Evolutionary conservation across 2,888 invertebrate species (phyloP).

Genomic region (Agrochola circellaris): DNA sequence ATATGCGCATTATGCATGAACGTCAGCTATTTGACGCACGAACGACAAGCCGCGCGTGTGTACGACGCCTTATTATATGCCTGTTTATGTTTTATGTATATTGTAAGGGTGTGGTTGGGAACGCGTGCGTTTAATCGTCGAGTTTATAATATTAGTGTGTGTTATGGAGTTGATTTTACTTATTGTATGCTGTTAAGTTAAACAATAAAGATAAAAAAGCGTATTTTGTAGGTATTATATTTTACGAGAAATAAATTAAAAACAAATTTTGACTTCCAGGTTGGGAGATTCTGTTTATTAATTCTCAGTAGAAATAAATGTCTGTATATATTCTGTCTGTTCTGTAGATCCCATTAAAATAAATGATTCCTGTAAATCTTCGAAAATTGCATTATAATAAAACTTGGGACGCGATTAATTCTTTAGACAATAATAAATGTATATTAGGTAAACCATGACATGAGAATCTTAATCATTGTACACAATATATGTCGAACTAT

Average conservation of each 20-base stretch:
- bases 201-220: background rate
- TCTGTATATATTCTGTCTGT: no score
- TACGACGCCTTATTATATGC: slow-evolving; percentile 55
- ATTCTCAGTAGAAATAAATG: background rate
- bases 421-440: no score
- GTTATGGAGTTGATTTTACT: slow-evolving; percentile 7
- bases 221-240: background rate
- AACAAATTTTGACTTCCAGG: no score
- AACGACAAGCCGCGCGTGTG: slow-evolving; percentile 59
- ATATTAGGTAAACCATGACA: background rate
- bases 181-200: slow-evolving; percentile 2
- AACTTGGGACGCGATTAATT: background rate
- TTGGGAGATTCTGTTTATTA: no score
- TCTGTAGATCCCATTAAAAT: no score
- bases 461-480: background rate
- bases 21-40: slow-evolving; percentile 67
- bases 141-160: slow-evolving; percentile 40
- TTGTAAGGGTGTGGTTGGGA: slow-evolving; percentile 39
- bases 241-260: background rate
- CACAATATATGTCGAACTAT: background rate
- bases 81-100: slow-evolving; percentile 66
- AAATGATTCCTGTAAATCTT: no score
- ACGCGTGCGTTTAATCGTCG: slow-evolving; percentile 55
- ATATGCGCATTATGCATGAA: slow-evolving; percentile 80
- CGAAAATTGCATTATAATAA: background rate